These are phyloP conservation scores for Pimephales promelas DNA, from an alignment of 2,113 vertebrate species.

Conservation along the genomic window DNA sequence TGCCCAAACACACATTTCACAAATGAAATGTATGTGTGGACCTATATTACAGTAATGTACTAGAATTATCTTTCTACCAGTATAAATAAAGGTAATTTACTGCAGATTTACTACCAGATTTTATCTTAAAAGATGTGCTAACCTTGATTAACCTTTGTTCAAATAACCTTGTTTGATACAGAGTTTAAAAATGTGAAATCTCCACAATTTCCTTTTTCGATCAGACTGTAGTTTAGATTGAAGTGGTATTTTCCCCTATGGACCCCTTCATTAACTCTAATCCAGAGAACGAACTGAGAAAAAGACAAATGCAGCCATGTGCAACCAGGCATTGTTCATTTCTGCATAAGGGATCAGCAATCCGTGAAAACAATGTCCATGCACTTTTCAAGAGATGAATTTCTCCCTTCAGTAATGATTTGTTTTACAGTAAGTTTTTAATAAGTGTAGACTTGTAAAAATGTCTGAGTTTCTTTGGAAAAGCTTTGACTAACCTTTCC, in stretches of 20 bases:
- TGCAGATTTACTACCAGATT: neutral
- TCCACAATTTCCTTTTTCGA: neutral
- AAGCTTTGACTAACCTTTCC: neutral
- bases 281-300: slow-evolving; percentile 7
- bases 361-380: slow-evolving; percentile 4
- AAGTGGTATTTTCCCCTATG: neutral
- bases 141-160: no score
- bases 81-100: neutral
- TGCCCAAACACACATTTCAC: neutral
- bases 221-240: slow-evolving; percentile 5
- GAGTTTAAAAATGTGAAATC: neutral
- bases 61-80: neutral
- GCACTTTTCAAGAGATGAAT: neutral
- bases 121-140: neutral
- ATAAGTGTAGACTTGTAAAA: neutral
- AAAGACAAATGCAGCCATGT: slow-evolving; percentile 28
- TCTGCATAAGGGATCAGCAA: slow-evolving; percentile 6
- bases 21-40: neutral
- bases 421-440: neutral
- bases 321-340: slow-evolving; percentile 5
- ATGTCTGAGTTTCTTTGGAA: neutral
- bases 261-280: slow-evolving; percentile 30
- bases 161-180: neutral
- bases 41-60: neutral
- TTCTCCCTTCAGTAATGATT: neutral